Conservation (phyloP, 2,797 vertebrate genomes). For the Typhlichthys subterraneus region DNA sequence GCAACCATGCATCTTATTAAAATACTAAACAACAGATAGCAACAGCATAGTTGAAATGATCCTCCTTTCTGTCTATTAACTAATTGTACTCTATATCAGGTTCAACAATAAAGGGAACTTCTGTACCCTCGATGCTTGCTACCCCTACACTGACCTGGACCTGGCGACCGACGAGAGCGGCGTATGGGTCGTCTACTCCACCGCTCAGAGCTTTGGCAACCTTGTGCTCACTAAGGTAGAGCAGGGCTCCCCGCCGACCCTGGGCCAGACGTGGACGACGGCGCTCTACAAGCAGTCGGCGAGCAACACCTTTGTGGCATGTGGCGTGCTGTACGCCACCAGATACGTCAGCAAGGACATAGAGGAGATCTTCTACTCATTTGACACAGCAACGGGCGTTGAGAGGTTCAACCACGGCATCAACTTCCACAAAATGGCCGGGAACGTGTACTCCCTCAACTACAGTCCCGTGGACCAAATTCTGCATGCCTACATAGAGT, state of each 20-base stretch:
- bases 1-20: no score
- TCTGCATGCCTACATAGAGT: slow-evolving; percentile 61
- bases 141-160: slow-evolving; percentile 72
- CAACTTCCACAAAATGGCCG: slow-evolving; percentile 62
- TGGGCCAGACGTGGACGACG: slow-evolving; percentile 67
- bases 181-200: slow-evolving; percentile 73
- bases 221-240: slow-evolving; percentile 68
- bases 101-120: slow-evolving; percentile 72
- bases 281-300: slow-evolving; percentile 64
- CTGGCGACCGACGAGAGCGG: slow-evolving; percentile 76
- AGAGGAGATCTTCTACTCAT: slow-evolving; percentile 79
- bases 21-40: no score
- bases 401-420: slow-evolving; percentile 69
- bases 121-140: slow-evolving; percentile 61
- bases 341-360: slow-evolving; percentile 48
- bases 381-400: slow-evolving; percentile 60
- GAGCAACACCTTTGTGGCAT: slow-evolving; percentile 77
- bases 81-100: slow-evolving; percentile 28
- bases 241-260: not conserved
- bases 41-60: no score
- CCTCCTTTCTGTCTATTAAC: not conserved
- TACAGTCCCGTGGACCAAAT: slow-evolving; percentile 68
- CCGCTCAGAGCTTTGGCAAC: slow-evolving; percentile 67
- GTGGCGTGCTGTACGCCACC: slow-evolving; percentile 75
- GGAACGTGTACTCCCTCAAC: slow-evolving; percentile 68